Base-by-base conservation (phyloP, 2,888 invertebrate genomes). In the Chromoteleia sp. region DNA sequence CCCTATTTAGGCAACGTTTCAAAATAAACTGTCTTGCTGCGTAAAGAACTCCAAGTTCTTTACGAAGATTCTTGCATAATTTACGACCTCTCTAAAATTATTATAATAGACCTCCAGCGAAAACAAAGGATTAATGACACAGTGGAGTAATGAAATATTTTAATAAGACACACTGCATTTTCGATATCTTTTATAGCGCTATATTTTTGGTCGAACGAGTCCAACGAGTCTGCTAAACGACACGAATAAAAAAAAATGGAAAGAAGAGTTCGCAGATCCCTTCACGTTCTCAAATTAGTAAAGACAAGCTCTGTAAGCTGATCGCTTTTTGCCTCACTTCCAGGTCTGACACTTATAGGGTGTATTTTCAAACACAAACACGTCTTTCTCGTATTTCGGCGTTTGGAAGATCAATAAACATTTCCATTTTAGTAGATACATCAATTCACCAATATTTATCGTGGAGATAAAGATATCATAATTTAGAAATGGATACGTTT, bases 241-340 rank as follows among this genome's bases (percentile, higher is more conserved):
- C 41, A 45, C 43, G 67, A 48, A 68, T 58, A 8, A 77, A 75
- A 68, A 70, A 70, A 56, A 68, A 70, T 67, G 70, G 54, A 74
- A 65, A 71, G 71, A 79, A 5, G 17, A 59, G 61, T 54, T 12
- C 61, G 12, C 52, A 50, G 74, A 41, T 68, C 79, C 79, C 68
- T 74, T 68, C 48, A 14, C 56, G 79, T 71, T 61, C 74, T 61
- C 68, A 61, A 79, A 79, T 79, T 79, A 74, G 79, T 68, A 61
- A 79, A 79, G 73, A 74, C 79, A 58, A 52, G 54, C 59, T 83
- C 83, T 78, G 84, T 84, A 84, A 83, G 81, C 67, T 79, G 82
- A 82, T 84, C 71, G 84, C 75, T 84, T 83, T 83, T 84, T 82
- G 75, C 81, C 80, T 73, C 74, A 68, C 61, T 74, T 79, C 54